Conservation (phyloP, 2,888 invertebrate genomes). For the Odontothrips loti region DNA sequence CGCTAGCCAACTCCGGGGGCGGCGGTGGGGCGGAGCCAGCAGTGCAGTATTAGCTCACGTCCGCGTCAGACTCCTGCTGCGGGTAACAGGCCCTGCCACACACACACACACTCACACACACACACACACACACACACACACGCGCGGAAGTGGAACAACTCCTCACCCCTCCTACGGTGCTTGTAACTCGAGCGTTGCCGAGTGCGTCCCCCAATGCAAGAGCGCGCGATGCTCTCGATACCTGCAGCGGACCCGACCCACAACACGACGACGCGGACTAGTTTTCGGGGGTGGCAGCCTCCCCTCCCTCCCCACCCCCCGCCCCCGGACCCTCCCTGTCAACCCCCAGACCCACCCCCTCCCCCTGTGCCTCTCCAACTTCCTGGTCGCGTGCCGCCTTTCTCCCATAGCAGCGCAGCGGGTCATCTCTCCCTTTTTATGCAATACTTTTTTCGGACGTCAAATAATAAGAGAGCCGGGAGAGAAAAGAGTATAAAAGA, state of each 20-base stretch:
- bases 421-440: slow-evolving; percentile 12
- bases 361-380: not conserved
- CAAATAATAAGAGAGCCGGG: not conserved
- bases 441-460: slow-evolving; percentile 11
- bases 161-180: not conserved
- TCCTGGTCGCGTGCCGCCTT: no score
- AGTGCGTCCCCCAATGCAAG: not conserved
- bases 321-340: no score
- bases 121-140: not conserved
- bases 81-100: not conserved
- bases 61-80: not conserved
- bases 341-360: not conserved
- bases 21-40: not conserved
- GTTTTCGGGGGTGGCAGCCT: not conserved
- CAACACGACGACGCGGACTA: no score
- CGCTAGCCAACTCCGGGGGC: not conserved
- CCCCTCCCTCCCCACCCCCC: not conserved
- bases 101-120: not conserved
- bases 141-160: not conserved
- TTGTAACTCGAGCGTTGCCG: not conserved
- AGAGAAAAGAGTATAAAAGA: not conserved
- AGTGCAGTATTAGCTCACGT: not conserved
- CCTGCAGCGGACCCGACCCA: not conserved
- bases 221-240: not conserved
- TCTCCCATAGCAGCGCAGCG: not conserved